Evolutionary conservation across 1,140 invertebrate species (phyloP), one percentile per base, ranked within the genome.

Genomic region (Lasioglossum albipes): DNA sequence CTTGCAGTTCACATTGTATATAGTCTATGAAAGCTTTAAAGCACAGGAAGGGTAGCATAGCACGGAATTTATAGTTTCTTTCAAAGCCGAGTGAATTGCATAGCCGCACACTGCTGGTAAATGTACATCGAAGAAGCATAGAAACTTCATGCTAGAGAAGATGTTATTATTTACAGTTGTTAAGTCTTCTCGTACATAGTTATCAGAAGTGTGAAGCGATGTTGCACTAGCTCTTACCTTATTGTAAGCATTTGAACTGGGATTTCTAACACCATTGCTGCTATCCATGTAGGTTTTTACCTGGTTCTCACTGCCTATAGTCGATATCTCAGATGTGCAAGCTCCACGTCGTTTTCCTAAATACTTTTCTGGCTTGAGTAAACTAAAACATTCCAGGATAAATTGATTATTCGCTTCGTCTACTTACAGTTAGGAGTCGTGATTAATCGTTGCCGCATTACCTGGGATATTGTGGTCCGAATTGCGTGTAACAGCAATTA

Each of bases 251-350:
- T 97, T 97, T 92, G 96, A 96, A 95, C 96, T 97, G 93, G 95
- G 93, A 94, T 95, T 95, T 94, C 96, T 93, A 94, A 96, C 95
- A 93, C 97, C 97, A 95, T 98, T 98, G 93, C 96, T 97, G 94
- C 97, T 98, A 94, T 98, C 98, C 95, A 98, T 97, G 95, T 98
- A 99, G 91, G 98, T 97, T 95, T 98, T 98, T 93, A 99, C 97
- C 95, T 97, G 96, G 94, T 96, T 97, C 91, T 96, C 93, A 89
- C 92, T 93, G 90, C 91, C 93, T 91, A 93, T 93, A 68, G 92
- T 93, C 75, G 93, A 93, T 80, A 93, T 93, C 90, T 93, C 93
- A 54, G 92, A 93, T 75, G 92, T 90, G 80, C 91, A 93, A 73
- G 92, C 91, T 79, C 93, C 92, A 27, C 91, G 92, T 82, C 91